Evolutionary conservation across 2,113 vertebrate genomes (phyloP).

Genomic region (Malurus cyaneus): DNA sequence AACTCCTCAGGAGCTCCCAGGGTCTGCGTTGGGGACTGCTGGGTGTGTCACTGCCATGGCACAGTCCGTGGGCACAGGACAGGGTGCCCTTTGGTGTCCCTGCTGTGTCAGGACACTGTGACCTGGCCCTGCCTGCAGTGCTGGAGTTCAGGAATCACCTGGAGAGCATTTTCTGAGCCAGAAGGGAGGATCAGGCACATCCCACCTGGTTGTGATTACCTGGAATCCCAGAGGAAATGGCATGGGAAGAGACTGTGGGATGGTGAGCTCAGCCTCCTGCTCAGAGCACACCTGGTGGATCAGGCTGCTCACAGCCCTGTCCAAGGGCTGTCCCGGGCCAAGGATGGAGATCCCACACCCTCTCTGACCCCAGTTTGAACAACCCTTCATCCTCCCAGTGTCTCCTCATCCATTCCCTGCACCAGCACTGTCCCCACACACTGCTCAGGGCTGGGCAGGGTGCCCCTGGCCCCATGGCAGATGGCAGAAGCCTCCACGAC

Average conservation of each 20-base stretch:
- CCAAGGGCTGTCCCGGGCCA: not conserved
- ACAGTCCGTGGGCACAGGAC: not conserved
- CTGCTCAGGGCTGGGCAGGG: not conserved
- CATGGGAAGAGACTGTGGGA: not conserved
- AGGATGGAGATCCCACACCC: not conserved
- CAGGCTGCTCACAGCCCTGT: not conserved
- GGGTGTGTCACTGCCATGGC: rapidly evolving
- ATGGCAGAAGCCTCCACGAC: not conserved
- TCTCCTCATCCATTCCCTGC: rapidly evolving
- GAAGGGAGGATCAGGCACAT: not conserved
- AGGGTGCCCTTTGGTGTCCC: not conserved
- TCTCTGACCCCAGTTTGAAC: not conserved
- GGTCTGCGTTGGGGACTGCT: not conserved
- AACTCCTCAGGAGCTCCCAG: not conserved
- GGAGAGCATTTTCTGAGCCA: not conserved
- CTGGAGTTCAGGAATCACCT: not conserved
- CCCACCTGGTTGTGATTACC: rapidly evolving
- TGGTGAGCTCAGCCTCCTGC: not conserved
- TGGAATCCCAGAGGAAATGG: not conserved
- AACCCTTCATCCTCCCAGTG: not conserved
- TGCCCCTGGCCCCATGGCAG: not conserved
- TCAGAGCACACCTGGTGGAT: not conserved
- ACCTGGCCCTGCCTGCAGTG: not conserved
- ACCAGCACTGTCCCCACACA: not conserved
- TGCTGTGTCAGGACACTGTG: not conserved